Evolutionary conservation across 2,113 vertebrate species (phyloP), one percentile per base, ranked within the genome.

Genomic region (Oceanodroma tethys): DNA sequence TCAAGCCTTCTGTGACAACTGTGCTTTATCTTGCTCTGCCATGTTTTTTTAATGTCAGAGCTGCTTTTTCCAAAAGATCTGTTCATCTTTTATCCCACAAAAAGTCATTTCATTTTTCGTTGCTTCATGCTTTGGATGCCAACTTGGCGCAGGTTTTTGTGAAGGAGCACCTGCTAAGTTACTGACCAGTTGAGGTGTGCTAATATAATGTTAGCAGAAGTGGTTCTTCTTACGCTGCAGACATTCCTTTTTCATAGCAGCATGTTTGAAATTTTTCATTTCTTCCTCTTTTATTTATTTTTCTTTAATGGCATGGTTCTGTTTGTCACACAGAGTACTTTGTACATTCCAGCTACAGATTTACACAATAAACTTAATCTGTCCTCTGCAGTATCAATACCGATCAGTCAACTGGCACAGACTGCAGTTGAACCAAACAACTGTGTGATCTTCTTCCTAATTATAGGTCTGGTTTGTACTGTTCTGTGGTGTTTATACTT

Each of bases 301-400:
- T 74, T 43, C 14, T 70, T 48, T 19, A 45, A 40, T 17, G 38
- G 27, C 0, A 0, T 1, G 26, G 29, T 52, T 67, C 21, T 84
- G 47, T 32, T 83, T 78, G 42, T 79, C 68, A 84, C 79, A 29
- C n/a, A 32, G 34, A 70, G 38, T 45, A 13, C 73, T 88, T 70
- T 9, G 30, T 81, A 29, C 21, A 2, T 84, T 88, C 80, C 60
- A 86, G 55, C 55, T 59, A 14, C 60, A 53, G 72, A 48, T 96
- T 94, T 97, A 93, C 88, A 92, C 91, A 92, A 89, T 74, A 94
- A 68, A 3, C 47, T 43, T 78, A 47, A 75, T 81, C 82, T 83
- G 45, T 76, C 29, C 60, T 62, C 52, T 21, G 60, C 65, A 21
- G 32, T 92, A 71, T 59, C 85, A 70, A 11, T 59, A 65, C 16